phyloP scores from a whole-genome alignment of 2,797 vertebrate genomes.

The Ctenopoma kingsleyae region DNA sequence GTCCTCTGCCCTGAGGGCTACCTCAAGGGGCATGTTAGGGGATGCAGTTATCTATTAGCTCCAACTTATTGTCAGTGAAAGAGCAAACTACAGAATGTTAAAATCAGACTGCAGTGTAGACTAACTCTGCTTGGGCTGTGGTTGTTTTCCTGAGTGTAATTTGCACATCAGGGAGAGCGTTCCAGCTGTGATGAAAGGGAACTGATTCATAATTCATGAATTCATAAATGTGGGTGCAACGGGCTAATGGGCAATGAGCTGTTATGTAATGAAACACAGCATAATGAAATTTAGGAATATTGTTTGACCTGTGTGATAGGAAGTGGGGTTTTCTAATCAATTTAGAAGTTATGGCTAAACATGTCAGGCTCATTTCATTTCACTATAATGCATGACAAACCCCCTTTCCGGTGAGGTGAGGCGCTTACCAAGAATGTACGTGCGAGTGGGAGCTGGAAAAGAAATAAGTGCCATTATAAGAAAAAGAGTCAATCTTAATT shows the following conservation, averaged over 20 bases:
- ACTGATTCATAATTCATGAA: slow-evolving; percentile 80
- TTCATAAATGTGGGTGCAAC: slow-evolving; percentile 75
- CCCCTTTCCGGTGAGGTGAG: slow-evolving; percentile 27
- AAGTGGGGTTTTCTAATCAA: slow-evolving; percentile 50
- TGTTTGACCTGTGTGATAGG: slow-evolving; percentile 54
- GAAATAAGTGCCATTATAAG: slow-evolving; percentile 23
- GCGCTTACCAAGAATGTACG: slow-evolving; percentile 14
- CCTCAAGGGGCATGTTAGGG: slow-evolving; percentile 40
- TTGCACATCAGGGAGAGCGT: slow-evolving; percentile 72
- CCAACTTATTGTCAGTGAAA: slow-evolving; percentile 52
- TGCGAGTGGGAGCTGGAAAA: slow-evolving; percentile 11
- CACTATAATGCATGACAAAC: slow-evolving; percentile 13
- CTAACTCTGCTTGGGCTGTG: slow-evolving; percentile 40
- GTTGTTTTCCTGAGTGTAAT: slow-evolving; percentile 71
- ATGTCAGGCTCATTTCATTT: slow-evolving; percentile 49
- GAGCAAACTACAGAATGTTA: slow-evolving; percentile 37
- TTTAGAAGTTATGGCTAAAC: slow-evolving; percentile 33
- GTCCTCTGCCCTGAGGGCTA: slow-evolving; percentile 50
- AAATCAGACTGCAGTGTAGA: slow-evolving; percentile 21
- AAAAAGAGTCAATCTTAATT: slow-evolving; percentile 21
- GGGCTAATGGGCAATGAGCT: slow-evolving; percentile 70
- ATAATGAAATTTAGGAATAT: slow-evolving; percentile 72
- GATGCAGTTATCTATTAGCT: slow-evolving; percentile 64
- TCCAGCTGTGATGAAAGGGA: slow-evolving; percentile 81
- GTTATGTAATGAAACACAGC: slow-evolving; percentile 75